Percentiles rank a stretch among this genome's conserved stretches.
phyloP scores from a whole-genome alignment of 1,140 invertebrate genomes.

The Wiebesia pumilae region DNA sequence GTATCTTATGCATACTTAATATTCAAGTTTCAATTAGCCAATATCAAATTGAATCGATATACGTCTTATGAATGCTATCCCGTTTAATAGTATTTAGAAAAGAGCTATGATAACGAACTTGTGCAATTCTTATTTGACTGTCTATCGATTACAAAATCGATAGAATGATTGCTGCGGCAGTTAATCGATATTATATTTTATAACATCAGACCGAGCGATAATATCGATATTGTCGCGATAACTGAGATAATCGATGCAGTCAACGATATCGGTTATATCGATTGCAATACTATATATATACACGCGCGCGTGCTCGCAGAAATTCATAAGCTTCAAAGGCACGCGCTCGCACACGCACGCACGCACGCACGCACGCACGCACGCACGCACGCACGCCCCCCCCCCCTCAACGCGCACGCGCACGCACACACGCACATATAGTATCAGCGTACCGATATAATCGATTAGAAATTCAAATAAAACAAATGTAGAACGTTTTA shows the following conservation, averaged over 20 bases:
- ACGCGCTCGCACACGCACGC: not conserved
- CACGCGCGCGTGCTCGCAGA: not conserved
- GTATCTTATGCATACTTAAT: not conserved
- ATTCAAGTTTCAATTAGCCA: not conserved
- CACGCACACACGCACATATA: not conserved
- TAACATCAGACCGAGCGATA: conserved; percentile 9
- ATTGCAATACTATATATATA: conserved; percentile 8
- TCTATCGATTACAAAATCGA: not conserved
- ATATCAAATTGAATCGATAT: conserved; percentile 7
- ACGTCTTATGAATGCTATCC: not conserved
- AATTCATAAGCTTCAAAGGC: not conserved
- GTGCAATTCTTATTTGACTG: conserved; percentile 1
- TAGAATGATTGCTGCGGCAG: not conserved
- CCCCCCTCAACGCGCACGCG: not conserved
- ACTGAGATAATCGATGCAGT: conserved; percentile 3
- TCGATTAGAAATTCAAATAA: conserved; percentile 16
- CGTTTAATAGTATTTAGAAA: conserved; percentile 10
- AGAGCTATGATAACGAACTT: not conserved
- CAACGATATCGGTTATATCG: conserved; percentile 21
- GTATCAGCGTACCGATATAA: conserved; percentile 17
- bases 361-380: not conserved
- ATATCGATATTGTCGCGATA: not conserved
- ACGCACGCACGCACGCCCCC: not conserved
- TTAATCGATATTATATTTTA: conserved; percentile 15
- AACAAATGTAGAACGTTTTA: conserved; percentile 16